Evolutionary conservation across 2,797 vertebrate genomes (phyloP), one percentile per base, ranked within the genome.

Genomic region (Danionella dracula): DNA sequence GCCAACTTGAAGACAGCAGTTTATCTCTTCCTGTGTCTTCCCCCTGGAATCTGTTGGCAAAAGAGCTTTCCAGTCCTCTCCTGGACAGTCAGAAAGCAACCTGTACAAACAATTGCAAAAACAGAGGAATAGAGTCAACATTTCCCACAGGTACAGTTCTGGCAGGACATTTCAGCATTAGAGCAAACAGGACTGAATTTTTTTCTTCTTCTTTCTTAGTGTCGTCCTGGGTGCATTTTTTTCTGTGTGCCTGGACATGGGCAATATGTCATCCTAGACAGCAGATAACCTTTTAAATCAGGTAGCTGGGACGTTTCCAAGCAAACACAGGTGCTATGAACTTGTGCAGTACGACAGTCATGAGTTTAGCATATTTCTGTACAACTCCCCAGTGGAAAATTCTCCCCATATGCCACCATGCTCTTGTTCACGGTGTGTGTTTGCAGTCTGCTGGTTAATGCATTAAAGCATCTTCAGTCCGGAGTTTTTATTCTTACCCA

Each of bases 291-390:
- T 9, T 64, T 41, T 40, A 53, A 58, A 23, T 63, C 57, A 57
- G 29, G 51, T 5, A 21, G 21, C 54, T 10, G 38, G 38, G 49
- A 32, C 34, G 17, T 32, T 53, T 38, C 46, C 55, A 35, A 17
- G 8, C n/a, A 42, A 53, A 29, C 35, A 2, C 29, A 23, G 48
- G 8, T 23, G 13, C 40, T 48, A 21, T 58, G 51, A 23, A 35
- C 16, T 17, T 40, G 54, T 53, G 38, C 7, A 29, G 23, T 53
- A 51, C 48, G 9, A 32, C 12, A 40, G 51, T 49, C 53, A 32
- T 31, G 64, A 57, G 64, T 49, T 57, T 66, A 66, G 12, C 64
- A 57, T 57, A 42, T 16, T n/a, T 66, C 9, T 19, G 41, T 15
- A 49, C 44, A 32, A 9, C 8, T 49, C 44, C 53, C 34, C 49